phyloP scores from a whole-genome alignment of 2,113 vertebrate genomes.

The Aleadryas rufinucha region DNA sequence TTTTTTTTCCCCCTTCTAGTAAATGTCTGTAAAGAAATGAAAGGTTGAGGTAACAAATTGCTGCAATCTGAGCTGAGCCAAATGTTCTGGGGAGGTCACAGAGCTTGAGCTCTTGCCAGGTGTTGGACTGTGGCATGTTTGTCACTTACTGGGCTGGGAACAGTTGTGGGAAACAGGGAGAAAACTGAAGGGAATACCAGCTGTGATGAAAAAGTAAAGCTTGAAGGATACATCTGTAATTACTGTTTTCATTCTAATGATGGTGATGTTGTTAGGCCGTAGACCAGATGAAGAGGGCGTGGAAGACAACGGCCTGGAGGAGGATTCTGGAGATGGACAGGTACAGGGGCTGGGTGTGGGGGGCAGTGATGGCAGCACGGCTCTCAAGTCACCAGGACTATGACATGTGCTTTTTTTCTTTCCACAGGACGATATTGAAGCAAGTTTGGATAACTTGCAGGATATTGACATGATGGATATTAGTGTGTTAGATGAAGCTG shows the following conservation, averaged over 20 bases:
- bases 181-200: neutral
- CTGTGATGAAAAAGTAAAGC: neutral
- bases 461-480: slow-evolving; percentile 88
- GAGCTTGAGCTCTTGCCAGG: neutral
- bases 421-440: slow-evolving; percentile 79
- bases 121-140: neutral
- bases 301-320: slow-evolving; percentile 86
- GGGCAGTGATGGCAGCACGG: accelerated
- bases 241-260: neutral
- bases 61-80: neutral
- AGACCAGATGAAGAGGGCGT: slow-evolving; percentile 81
- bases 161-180: neutral
- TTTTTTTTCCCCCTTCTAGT: neutral
- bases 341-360: slow-evolving; percentile 58
- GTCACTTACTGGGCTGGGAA: neutral
- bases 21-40: neutral
- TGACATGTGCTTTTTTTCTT: neutral
- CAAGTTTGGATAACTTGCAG: slow-evolving; percentile 81
- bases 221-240: accelerated
- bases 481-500: slow-evolving; percentile 83
- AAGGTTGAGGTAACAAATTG: neutral
- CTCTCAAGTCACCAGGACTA: neutral
- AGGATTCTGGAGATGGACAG: slow-evolving; percentile 86
- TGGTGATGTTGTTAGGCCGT: slow-evolving; percentile 70
- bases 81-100: neutral